Conservation (phyloP, 1,140 invertebrate species). For the Laupala kohalensis region DNA sequence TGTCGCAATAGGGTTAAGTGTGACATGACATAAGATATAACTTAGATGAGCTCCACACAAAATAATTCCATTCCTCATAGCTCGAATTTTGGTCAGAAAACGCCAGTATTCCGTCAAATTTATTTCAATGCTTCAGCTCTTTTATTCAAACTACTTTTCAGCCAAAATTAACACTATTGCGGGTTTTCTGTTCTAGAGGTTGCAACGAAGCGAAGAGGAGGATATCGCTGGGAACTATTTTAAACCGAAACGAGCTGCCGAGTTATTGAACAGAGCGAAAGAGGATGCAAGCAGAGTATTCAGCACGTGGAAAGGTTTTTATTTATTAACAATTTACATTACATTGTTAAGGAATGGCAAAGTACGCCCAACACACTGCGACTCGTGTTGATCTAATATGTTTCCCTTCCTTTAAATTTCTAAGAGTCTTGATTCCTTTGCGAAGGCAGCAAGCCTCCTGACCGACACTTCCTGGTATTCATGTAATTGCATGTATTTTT, state of each 20-base stretch:
- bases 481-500: no score
- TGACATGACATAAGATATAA: no score
- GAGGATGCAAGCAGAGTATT: conserved; percentile 32
- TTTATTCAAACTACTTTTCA: background rate
- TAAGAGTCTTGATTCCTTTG: no score
- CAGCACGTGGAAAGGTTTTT: conserved; percentile 35
- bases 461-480: background rate
- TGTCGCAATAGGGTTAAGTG: no score
- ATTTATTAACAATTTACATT: background rate
- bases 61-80: no score
- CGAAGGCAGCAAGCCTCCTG: background rate
- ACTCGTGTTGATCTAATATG: no score
- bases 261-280: conserved; percentile 37
- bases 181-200: conserved; percentile 31
- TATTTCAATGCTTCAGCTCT: background rate
- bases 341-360: background rate
- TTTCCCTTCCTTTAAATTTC: no score
- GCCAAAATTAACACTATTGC: background rate
- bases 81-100: no score
- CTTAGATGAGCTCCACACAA: no score
- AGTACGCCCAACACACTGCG: no score
- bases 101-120: no score
- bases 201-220: conserved; percentile 41
- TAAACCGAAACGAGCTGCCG: conserved; percentile 46
- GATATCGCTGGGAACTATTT: conserved; percentile 59